Evolutionary conservation across 2,888 invertebrate species (phyloP), one percentile per base, ranked within the genome.

Genomic region (Microctonus hyperodae): DNA sequence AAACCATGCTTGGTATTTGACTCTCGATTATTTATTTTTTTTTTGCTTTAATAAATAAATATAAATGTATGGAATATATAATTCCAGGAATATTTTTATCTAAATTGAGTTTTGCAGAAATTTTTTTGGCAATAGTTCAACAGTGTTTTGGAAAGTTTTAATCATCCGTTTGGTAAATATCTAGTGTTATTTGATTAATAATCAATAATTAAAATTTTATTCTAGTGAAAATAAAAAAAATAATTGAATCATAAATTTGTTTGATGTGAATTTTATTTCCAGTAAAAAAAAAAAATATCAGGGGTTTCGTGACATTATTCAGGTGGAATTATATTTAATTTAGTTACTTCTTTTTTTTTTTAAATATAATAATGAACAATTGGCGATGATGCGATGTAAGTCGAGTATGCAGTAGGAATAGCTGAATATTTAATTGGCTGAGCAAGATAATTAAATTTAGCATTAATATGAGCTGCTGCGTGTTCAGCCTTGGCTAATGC

Each of bases 401-500:
- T 55, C 9, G 62, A 50, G 51, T 63, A 62, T 4, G 40, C 28
- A 7, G 28, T 28, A 20, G 37, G 62, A 50, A 57, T 35, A 50
- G 40, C 22, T 13, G 33, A 31, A 31, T 48, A 28, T 56, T 56
- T 50, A 6, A 59, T 25, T 23, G 23, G 25, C 28, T 59, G 51
- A 9, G 37, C 33, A 31, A 53, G 60, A n/a, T 53, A 51, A 13
- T 61, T 56, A 2, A 66, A 35, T 63, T 51, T 67, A 11, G 40
- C 67, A 57, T 67, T 67, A 60, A 77, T 65, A 65, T 79, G 81
- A 6, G 82, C 82, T 1, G 78, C 79, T 0, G 79, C 78, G 69
- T 84, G 83, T n/a, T 80, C 81, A n/a, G 76, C 80, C 59, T 81
- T 83, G 25, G 81, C 80, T 3, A 74, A 68, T 3, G 77, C 71